Percentiles rank a stretch among this genome's conserved stretches.
Evolutionary conservation across 2,797 vertebrate species (phyloP).

Genomic region (Danio tinwini): DNA sequence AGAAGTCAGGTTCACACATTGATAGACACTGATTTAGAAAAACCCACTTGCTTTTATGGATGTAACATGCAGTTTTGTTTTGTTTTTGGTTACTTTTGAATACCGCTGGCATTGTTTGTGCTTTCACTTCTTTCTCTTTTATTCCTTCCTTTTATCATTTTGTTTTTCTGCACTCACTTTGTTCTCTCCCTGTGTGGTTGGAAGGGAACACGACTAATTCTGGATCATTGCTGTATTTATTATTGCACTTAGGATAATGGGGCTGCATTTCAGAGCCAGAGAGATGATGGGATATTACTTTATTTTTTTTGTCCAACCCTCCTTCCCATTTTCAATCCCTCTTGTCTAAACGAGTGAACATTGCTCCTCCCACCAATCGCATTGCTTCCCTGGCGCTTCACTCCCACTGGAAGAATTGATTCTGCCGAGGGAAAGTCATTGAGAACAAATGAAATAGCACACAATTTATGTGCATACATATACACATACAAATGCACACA

Average conservation of each 20-base stretch:
- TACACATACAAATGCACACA: slow-evolving; percentile 33
- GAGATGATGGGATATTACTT: slow-evolving; percentile 55
- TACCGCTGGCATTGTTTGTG: slow-evolving; percentile 6
- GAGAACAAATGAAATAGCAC: slow-evolving; percentile 54
- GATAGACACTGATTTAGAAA: background rate
- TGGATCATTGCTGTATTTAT: slow-evolving; percentile 65
- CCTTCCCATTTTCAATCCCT: slow-evolving; percentile 13
- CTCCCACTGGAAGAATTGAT: slow-evolving; percentile 50
- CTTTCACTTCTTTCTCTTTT: slow-evolving; percentile 6
- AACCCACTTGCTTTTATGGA: background rate
- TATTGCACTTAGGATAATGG: slow-evolving; percentile 75
- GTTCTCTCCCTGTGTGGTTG: slow-evolving; percentile 12
- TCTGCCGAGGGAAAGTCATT: slow-evolving; percentile 61
- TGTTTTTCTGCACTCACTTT: slow-evolving; percentile 21
- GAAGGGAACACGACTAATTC: slow-evolving; percentile 66
- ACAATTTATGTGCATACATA: slow-evolving; percentile 20
- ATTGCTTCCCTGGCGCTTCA: slow-evolving; percentile 20
- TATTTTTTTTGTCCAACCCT: slow-evolving; percentile 26
- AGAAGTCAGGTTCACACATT: background rate
- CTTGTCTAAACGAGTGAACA: slow-evolving; percentile 11
- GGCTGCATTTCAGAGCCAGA: slow-evolving; percentile 51
- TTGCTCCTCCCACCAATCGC: slow-evolving; percentile 9
- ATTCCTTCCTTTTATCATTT: slow-evolving; percentile 6
- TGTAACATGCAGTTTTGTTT: background rate
- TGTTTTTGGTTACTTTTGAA: background rate